Evolutionary conservation across 2,888 invertebrate species (phyloP).

Genomic region (Drosophila colorata): DNA sequence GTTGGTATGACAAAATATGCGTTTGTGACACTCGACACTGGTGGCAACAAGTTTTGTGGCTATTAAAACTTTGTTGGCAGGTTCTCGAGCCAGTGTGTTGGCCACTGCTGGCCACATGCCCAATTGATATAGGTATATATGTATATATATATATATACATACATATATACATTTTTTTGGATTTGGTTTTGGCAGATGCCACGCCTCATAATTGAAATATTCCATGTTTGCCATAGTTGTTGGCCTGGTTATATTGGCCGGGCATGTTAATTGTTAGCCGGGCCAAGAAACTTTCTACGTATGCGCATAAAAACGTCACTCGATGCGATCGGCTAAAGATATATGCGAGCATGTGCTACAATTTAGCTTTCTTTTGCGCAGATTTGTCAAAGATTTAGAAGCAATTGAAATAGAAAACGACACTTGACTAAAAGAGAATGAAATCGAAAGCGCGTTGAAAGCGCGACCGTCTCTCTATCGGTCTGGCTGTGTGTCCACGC

Average conservation of each 20-base stretch:
- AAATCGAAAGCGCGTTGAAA: constrained; percentile 76
- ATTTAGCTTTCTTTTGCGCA: constrained; percentile 70
- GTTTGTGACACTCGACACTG: constrained; percentile 17
- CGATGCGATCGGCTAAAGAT: constrained; percentile 65
- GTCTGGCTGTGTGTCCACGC: constrained; percentile 12
- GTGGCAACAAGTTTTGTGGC: constrained; percentile 56
- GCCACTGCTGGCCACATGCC: constrained; percentile 3
- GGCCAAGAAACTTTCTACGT: constrained; percentile 72
- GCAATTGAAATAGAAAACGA: constrained; percentile 79
- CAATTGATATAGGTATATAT: constrained; percentile 14
- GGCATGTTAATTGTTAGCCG: constrained; percentile 67
- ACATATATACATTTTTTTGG: constrained; percentile 16
- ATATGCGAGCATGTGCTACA: constrained; percentile 59
- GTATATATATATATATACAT: neutral
- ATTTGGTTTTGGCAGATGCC: constrained; percentile 33
- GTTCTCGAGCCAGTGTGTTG: constrained; percentile 34
- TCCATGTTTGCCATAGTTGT: constrained; percentile 24
- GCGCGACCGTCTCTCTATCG: constrained; percentile 21
- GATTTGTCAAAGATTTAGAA: constrained; percentile 73
- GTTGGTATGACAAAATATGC: constrained; percentile 44
- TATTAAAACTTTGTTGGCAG: constrained; percentile 63
- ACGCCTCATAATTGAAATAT: constrained; percentile 37
- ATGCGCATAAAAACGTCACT: constrained; percentile 71
- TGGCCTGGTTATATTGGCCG: constrained; percentile 11
- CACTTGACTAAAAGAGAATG: constrained; percentile 61